A percentile compares a stretch with the other conserved stretches of the same genome.
These are phyloP conservation scores for Toxotes chatareus DNA, from an alignment of 2,113 vertebrate genomes.

Conservation along the genomic window DNA sequence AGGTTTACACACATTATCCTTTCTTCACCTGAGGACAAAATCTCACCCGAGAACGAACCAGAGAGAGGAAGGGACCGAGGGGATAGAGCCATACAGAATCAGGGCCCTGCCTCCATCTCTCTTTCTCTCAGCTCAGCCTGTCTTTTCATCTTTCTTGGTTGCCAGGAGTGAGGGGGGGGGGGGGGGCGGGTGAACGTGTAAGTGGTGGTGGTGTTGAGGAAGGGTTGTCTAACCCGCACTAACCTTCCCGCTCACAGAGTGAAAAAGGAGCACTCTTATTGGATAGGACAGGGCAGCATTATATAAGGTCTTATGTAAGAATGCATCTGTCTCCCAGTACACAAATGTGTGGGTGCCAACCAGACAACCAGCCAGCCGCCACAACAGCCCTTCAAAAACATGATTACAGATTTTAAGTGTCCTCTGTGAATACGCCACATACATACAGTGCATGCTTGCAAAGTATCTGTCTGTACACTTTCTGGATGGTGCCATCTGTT, in stretches of 20 bases:
- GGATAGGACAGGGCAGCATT: constrained; percentile 72
- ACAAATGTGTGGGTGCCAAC: constrained; percentile 79
- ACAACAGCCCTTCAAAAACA: constrained; percentile 69
- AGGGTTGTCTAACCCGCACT: constrained; percentile 61
- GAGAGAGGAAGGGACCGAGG: constrained; percentile 1
- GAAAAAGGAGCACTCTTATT: constrained; percentile 74
- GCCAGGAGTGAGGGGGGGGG: constrained; percentile 38
- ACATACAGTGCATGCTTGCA: constrained; percentile 53
- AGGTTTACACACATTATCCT: constrained; percentile 3
- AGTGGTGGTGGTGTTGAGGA: constrained; percentile 41
- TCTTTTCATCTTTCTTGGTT: constrained; percentile 55
- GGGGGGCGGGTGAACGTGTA: constrained; percentile 8
- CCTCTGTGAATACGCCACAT: constrained; percentile 46
- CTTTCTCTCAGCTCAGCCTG: constrained; percentile 7
- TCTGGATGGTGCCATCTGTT: constrained; percentile 68
- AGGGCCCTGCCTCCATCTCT: constrained; percentile 30
- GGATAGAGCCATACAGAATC: constrained; percentile 29
- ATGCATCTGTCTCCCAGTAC: constrained; percentile 83
- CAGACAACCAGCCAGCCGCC: constrained; percentile 71
- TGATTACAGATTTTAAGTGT: constrained; percentile 61
- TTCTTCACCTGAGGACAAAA: constrained; percentile 34
- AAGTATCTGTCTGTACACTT: constrained; percentile 47
- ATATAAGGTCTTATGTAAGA: constrained; percentile 86
- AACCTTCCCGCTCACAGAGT: constrained; percentile 57
- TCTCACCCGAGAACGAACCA: constrained; percentile 17